phyloP scores from a whole-genome alignment of 2,888 invertebrate genomes.

The Drosophila suboccidentalis region DNA sequence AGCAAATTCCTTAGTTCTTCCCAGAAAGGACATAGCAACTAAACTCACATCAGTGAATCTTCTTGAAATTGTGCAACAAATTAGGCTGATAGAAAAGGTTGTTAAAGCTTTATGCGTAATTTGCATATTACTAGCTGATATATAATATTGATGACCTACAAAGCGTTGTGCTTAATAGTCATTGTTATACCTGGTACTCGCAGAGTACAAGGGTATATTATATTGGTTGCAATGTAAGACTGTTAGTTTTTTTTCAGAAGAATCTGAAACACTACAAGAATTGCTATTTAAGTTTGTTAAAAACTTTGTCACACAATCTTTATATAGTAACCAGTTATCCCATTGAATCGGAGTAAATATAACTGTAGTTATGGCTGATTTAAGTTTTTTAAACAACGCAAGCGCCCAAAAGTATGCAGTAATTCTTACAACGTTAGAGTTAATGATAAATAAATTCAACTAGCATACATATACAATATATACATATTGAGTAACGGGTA shows the following conservation, averaged over 20 bases:
- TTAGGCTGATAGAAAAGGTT: background rate
- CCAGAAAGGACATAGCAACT: background rate
- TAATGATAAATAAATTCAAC: too few species aligned
- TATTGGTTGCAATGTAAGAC: background rate
- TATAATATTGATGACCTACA: constrained; percentile 1
- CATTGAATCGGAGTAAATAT: too few species aligned
- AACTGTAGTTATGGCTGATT: too few species aligned
- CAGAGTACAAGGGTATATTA: background rate
- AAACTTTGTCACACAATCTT: too few species aligned
- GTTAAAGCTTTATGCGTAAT: background rate
- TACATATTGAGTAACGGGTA: background rate
- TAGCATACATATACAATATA: too few species aligned
- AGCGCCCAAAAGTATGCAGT: too few species aligned
- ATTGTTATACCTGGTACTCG: background rate
- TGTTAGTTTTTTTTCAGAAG: too few species aligned
- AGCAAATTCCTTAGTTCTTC: background rate
- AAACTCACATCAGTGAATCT: background rate
- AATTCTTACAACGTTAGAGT: too few species aligned
- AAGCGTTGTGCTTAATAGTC: background rate
- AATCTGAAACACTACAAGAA: background rate
- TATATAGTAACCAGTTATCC: too few species aligned
- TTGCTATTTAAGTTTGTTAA: background rate
- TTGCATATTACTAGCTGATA: constrained; percentile 3
- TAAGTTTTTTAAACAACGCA: too few species aligned
- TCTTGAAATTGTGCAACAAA: background rate